A percentile compares a stretch with the other conserved stretches of the same genome.
phyloP scores from a whole-genome alignment of 2,888 invertebrate species.

The Melipona beecheii region DNA sequence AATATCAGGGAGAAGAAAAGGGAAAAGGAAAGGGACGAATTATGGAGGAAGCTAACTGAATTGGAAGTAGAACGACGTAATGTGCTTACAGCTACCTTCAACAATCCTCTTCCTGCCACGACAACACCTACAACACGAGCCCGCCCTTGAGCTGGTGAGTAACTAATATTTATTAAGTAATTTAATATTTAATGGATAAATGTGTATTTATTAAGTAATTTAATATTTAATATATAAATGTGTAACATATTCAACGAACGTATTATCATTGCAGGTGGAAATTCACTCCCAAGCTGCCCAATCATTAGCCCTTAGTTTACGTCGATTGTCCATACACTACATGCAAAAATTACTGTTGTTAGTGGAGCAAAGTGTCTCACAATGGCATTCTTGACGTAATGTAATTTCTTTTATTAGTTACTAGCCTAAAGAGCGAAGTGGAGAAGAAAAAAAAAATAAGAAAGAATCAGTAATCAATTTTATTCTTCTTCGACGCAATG shows the following conservation, averaged over 20 bases:
- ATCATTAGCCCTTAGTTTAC: slow-evolving; percentile 83
- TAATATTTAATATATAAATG: neutral
- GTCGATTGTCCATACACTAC: slow-evolving; percentile 82
- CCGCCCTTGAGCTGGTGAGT: slow-evolving; percentile 83
- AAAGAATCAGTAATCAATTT: slow-evolving; percentile 66
- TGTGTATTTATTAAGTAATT: neutral
- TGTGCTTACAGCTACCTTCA: slow-evolving; percentile 76
- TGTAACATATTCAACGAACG: neutral
- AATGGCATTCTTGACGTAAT: slow-evolving; percentile 79
- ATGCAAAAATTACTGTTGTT: slow-evolving; percentile 81
- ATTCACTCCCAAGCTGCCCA: slow-evolving; percentile 82
- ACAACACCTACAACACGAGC: slow-evolving; percentile 81
- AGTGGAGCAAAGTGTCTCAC: slow-evolving; percentile 78
- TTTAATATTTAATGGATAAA: neutral
- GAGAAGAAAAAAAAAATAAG: slow-evolving; percentile 45
- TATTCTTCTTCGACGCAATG: slow-evolving; percentile 75
- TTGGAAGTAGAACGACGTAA: slow-evolving; percentile 88
- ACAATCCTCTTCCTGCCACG: slow-evolving; percentile 82
- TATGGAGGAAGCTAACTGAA: slow-evolving; percentile 98
- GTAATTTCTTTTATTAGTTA: slow-evolving; percentile 78
- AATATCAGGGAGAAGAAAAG: slow-evolving; percentile 94
- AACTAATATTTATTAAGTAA: slow-evolving; percentile 15
- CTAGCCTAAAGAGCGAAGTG: slow-evolving; percentile 70
- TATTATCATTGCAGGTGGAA: slow-evolving; percentile 78
- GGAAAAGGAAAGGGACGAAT: slow-evolving; percentile 98